Evolutionary conservation across 2,888 invertebrate species (phyloP).

Genomic region (Crepidodera aurea): DNA sequence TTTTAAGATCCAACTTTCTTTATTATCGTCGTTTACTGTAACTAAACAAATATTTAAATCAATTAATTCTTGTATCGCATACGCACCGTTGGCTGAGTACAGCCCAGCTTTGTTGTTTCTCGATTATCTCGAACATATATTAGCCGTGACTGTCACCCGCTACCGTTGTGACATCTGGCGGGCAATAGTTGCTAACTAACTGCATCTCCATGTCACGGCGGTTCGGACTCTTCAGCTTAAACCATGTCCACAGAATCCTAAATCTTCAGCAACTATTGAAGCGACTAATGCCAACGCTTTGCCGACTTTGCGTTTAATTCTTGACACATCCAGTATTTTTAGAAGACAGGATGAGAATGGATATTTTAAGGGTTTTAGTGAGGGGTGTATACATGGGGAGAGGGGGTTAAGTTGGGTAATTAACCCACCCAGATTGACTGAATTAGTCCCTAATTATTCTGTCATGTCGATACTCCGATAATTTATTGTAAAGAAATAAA

Average conservation of each 20-base stretch:
- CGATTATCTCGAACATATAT: slow-evolving; percentile 54
- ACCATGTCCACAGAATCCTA: slow-evolving; percentile 46
- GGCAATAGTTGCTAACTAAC: slow-evolving; percentile 58
- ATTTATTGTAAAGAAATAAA: too few relatives aligned
- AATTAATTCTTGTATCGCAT: too few relatives aligned
- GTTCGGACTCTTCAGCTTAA: slow-evolving; percentile 34
- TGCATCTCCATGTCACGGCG: slow-evolving; percentile 55
- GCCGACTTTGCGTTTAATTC: neutral
- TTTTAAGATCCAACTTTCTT: too few relatives aligned
- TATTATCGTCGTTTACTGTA: too few relatives aligned
- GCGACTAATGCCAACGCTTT: slow-evolving; percentile 40
- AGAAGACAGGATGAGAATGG: neutral
- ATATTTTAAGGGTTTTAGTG: neutral
- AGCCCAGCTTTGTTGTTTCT: slow-evolving; percentile 46
- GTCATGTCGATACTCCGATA: too few relatives aligned
- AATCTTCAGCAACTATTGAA: slow-evolving; percentile 46
- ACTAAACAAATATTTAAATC: too few relatives aligned
- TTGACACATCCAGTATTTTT: neutral
- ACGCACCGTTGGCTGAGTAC: slow-evolving; percentile 38
- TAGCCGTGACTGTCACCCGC: slow-evolving; percentile 58
- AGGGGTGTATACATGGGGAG: too few relatives aligned
- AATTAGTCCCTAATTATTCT: too few relatives aligned
- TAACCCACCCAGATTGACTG: too few relatives aligned
- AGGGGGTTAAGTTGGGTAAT: too few relatives aligned
- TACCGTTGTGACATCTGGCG: slow-evolving; percentile 59